A percentile compares a stretch with the other conserved stretches of the same genome.
Conservation (phyloP, 2,113 vertebrate genomes). For the Phrynosoma platyrhinos region DNA sequence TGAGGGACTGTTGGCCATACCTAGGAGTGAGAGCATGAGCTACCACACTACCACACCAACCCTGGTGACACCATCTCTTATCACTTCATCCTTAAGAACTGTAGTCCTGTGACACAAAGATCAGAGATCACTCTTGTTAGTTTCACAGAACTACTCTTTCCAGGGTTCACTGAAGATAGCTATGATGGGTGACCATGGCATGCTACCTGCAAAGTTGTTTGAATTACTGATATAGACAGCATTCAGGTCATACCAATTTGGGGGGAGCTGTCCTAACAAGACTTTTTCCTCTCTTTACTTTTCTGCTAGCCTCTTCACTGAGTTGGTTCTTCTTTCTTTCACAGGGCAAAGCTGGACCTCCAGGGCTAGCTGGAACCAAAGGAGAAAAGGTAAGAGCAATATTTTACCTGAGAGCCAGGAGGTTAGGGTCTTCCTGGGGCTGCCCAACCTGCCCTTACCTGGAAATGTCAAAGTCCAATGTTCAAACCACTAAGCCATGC, state of each 20-base stretch:
- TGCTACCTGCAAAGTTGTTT: neutral
- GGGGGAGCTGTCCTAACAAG: rapidly evolving
- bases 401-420: neutral
- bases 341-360: constrained; percentile 62
- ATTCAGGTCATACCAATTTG: neutral
- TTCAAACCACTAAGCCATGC: neutral
- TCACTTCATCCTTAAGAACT: neutral
- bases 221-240: neutral
- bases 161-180: neutral
- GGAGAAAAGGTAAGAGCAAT: constrained; percentile 77
- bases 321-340: neutral
- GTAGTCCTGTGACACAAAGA: neutral
- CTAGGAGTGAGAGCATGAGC: no score
- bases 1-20: no score
- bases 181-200: neutral
- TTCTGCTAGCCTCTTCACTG: neutral
- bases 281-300: neutral
- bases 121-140: no score
- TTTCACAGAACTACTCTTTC: neutral
- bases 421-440: no score
- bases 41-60: no score
- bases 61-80: no score
- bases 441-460: no score
- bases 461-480: no score
- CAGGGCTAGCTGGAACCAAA: constrained; percentile 65